These are phyloP conservation scores for Eulemur albifrons DNA, from an alignment of 2,797 vertebrate genomes.

Conservation along the genomic window DNA sequence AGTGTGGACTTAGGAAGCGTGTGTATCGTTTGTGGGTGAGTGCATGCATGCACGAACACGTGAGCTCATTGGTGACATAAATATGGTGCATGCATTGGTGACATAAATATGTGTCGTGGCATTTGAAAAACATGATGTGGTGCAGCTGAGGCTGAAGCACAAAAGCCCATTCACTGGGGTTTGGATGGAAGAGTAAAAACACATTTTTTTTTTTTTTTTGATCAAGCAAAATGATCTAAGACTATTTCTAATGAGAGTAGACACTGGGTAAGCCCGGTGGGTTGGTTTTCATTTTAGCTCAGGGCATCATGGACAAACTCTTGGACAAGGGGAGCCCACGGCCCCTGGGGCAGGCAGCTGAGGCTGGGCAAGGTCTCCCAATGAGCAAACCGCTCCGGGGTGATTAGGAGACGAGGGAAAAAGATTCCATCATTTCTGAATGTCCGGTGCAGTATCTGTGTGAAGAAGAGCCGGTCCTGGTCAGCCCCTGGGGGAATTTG, in stretches of 20 bases:
- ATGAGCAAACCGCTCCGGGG: accelerated
- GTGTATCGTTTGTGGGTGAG: neutral
- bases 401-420: accelerated
- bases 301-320: accelerated
- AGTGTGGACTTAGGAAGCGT: neutral
- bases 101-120: no score
- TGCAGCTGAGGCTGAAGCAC: no score
- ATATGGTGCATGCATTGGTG: no score
- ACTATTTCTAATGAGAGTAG: accelerated
- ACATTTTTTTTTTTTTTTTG: no score
- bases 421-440: accelerated
- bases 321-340: accelerated
- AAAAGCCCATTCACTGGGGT: no score
- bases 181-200: neutral
- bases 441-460: accelerated
- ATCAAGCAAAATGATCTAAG: accelerated
- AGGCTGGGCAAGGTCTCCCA: accelerated
- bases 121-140: no score
- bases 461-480: no score
- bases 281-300: no score
- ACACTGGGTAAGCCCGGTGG: accelerated
- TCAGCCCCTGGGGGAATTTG: no score
- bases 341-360: neutral
- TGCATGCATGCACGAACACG: no score
- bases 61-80: no score